These are phyloP conservation scores for Thecocarcelia acutangulata DNA, from an alignment of 2,888 invertebrate species.

Conservation along the genomic window DNA sequence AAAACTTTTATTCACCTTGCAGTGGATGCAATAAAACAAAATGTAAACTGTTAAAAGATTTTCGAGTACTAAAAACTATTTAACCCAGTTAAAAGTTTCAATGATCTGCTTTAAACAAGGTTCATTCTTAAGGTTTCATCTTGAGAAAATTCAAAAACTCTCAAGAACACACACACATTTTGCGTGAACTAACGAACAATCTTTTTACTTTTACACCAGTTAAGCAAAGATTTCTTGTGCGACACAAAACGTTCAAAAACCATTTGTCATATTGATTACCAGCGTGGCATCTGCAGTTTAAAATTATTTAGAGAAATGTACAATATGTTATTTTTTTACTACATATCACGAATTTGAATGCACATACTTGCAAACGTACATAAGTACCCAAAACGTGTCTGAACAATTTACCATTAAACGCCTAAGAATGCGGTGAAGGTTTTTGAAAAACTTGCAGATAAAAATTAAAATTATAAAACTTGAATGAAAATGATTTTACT, in stretches of 20 bases:
- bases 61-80: background rate
- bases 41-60: too few relatives aligned
- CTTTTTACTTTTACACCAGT: background rate
- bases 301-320: constrained; percentile 22
- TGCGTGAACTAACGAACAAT: background rate
- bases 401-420: background rate
- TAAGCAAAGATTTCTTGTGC: constrained; percentile 29
- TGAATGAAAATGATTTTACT: background rate
- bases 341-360: background rate
- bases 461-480: background rate
- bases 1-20: too few relatives aligned
- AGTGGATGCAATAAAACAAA: too few relatives aligned
- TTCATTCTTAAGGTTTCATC: constrained; percentile 6
- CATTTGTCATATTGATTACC: constrained; percentile 60
- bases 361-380: background rate
- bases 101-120: constrained; percentile 2
- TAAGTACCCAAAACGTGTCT: too few relatives aligned
- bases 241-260: constrained; percentile 48
- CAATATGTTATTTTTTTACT: constrained; percentile 17
- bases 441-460: background rate
- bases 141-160: background rate
- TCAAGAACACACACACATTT: background rate
- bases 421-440: constrained; percentile 16
- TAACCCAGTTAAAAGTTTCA: constrained; percentile 3
- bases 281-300: constrained; percentile 50